Base-by-base conservation (phyloP, 2,888 invertebrate species). In the Tiliacea aurago region DNA sequence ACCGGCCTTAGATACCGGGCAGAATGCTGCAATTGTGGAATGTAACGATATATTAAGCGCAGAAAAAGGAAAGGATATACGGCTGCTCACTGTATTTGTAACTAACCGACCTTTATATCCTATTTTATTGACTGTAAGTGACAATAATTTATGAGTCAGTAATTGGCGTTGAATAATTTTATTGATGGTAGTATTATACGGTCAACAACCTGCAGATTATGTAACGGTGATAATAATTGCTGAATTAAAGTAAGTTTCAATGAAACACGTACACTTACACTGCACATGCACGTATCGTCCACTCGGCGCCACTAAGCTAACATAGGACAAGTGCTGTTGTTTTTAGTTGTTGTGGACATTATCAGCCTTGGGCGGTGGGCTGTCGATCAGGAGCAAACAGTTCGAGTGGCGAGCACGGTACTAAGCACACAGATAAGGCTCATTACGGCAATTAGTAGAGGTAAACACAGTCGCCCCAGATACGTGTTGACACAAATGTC, bases 401-500 rank as follows among this genome's bases (percentile, higher is more conserved):
- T 89, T 89, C 85, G 90, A 92, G 91, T 91, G 92, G 91, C 90
- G 85, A 84, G 85, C 84, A 76, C 77, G 81, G 84, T 71, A 88
- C 89, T 92, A 86, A 91, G 85, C 89, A 93, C 89, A 94, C 93
- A 94, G 93, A 94, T 94, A 94, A 93, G 90, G 87, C 93, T 93
- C 94, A 95, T 95, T 95, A 95, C 89, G 90, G 94, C 94, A 95
- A 95, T 96, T 95, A 95, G 92, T 89, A 84, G 90, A 91, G 89
- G 93, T 90, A 95, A 95, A 95, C 92, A 95, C 89, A 90, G 90
- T 86, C 90, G 93, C 88, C 94, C 94, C 90, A 92, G 92, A 92
- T 94, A 91, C 86, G 84, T 87, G 86, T 91, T 89, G 88, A 91
- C 90, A 89, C 86, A 88, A 84, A 83, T 87, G 88, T 78, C 69